A percentile compares a stretch with the other conserved stretches of the same genome.
phyloP scores from a whole-genome alignment of 2,797 vertebrate genomes.

The Pseudotriccus pelzelni region DNA sequence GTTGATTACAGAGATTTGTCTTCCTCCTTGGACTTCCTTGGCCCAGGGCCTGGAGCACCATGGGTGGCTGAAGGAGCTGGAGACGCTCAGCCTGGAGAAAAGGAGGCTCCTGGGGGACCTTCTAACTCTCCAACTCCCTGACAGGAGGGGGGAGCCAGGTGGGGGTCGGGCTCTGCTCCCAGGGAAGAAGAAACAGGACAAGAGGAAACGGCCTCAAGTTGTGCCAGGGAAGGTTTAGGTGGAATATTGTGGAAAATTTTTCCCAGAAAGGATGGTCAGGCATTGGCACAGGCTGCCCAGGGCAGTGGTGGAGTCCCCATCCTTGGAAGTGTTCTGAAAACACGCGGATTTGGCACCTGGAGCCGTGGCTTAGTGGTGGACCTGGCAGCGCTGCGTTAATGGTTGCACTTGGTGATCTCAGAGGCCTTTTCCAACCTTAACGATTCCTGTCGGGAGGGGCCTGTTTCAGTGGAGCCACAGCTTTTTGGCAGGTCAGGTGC shows the following conservation, averaged over 20 bases:
- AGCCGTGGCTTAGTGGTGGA: background rate
- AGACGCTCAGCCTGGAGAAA: background rate
- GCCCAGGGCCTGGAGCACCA: background rate
- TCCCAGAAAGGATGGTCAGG: background rate
- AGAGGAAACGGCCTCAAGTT: fast-evolving
- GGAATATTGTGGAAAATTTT: background rate
- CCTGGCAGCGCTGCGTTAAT: background rate
- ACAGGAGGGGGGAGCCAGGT: fast-evolving
- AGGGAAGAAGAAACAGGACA: background rate
- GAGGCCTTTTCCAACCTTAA: background rate
- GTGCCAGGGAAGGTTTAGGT: background rate
- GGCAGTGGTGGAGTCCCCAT: background rate
- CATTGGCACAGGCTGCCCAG: background rate
- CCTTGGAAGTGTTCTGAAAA: background rate
- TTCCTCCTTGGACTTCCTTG: background rate
- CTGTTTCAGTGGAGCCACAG: background rate
- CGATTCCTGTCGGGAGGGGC: background rate
- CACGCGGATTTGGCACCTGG: too few relatives aligned
- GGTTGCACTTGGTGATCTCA: background rate
- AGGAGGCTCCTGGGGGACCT: background rate
- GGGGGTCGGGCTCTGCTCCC: background rate
- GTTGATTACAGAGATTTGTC: background rate
- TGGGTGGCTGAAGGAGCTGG: background rate
- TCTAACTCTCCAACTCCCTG: background rate
- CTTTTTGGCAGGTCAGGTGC: background rate